Evolutionary conservation across 1,140 invertebrate species (phyloP).

Genomic region (Listronotus bonariensis): DNA sequence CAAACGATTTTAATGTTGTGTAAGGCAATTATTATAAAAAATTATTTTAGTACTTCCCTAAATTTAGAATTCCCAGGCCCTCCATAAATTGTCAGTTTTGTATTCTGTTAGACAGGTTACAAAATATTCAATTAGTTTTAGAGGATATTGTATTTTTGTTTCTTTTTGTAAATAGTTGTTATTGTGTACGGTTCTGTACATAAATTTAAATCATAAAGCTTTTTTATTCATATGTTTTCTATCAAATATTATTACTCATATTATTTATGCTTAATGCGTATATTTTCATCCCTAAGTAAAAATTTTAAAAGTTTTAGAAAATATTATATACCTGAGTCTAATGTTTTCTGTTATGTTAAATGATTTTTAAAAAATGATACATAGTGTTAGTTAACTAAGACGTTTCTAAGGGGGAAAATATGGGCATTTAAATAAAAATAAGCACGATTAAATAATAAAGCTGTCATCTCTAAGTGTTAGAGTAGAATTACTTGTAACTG

Average conservation of each 20-base stretch:
- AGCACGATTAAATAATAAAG: conserved; percentile 3
- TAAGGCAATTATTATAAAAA: no score
- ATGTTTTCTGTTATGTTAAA: no score
- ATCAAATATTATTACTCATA: neutral
- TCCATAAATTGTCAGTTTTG: conserved; percentile 7
- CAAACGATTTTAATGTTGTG: no score
- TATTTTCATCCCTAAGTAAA: neutral
- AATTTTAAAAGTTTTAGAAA: neutral
- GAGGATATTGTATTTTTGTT: conserved; percentile 6
- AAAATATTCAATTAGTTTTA: neutral
- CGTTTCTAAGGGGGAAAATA: neutral
- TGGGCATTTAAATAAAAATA: neutral
- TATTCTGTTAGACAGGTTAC: neutral
- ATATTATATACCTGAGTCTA: no score
- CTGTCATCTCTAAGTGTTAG: conserved; percentile 1
- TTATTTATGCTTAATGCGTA: neutral
- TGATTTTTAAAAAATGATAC: no score
- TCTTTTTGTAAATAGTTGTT: conserved; percentile 41
- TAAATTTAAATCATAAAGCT: conserved; percentile 32
- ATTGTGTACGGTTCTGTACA: conserved; percentile 44
- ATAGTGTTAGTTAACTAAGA: no score
- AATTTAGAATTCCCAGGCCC: no score
- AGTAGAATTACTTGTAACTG: conserved; percentile 5
- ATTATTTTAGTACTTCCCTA: no score
- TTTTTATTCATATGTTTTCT: conserved; percentile 45